These are phyloP conservation scores for Rhyacichthys aspro DNA, from an alignment of 2,797 vertebrate genomes.

Conservation along the genomic window DNA sequence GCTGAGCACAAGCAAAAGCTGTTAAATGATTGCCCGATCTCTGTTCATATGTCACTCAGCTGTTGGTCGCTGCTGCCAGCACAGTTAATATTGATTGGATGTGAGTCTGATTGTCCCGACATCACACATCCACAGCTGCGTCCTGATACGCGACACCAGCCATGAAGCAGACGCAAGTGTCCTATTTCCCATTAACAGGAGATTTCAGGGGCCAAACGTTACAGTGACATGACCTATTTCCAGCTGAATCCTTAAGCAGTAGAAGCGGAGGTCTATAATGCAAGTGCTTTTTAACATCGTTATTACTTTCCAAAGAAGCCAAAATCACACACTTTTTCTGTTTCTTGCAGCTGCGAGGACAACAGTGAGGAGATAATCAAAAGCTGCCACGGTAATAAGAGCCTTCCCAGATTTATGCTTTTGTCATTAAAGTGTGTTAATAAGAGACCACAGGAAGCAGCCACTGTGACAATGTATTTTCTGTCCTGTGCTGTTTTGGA, in stretches of 20 bases:
- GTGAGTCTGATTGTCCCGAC: constrained; percentile 44
- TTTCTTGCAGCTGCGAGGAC: constrained; percentile 7
- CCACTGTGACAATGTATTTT: constrained; percentile 2
- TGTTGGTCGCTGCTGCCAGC: constrained; percentile 29
- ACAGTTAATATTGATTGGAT: constrained; percentile 56
- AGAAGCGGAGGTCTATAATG: too few relatives aligned
- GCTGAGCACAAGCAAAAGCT: constrained; percentile 1
- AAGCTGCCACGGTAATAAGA: constrained; percentile 21
- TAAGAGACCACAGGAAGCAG: constrained; percentile 6
- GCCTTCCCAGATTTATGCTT: constrained; percentile 25
- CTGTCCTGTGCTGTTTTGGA: neutral
- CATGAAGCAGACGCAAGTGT: constrained; percentile 14
- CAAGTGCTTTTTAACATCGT: too few relatives aligned
- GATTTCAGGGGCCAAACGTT: neutral
- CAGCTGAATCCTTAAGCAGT: neutral
- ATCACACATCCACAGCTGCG: constrained; percentile 46
- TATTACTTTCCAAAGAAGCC: neutral
- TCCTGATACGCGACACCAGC: constrained; percentile 59
- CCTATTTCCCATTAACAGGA: constrained; percentile 18
- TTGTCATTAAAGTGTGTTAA: constrained; percentile 33
- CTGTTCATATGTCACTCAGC: constrained; percentile 23
- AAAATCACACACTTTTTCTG: constrained; percentile 16
- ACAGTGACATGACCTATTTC: neutral
- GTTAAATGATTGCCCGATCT: constrained; percentile 22
- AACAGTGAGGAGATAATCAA: constrained; percentile 13